Conservation (phyloP, 2,888 invertebrate genomes). For the Sminthurinus aureus region DNA sequence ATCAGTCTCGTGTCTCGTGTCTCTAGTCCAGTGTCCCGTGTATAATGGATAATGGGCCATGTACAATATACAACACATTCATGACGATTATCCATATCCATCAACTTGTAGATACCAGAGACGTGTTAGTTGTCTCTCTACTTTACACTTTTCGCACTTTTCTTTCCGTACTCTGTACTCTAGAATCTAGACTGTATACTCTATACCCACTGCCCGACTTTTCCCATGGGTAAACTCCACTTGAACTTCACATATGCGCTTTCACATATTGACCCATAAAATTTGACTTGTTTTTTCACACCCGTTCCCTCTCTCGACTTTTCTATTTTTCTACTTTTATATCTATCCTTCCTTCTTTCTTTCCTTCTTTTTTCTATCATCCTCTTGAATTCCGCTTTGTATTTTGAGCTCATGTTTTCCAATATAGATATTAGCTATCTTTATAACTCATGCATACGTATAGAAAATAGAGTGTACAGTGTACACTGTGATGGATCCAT, state of each 20-base stretch:
- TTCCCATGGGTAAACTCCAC: constrained; percentile 17
- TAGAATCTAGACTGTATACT: too few relatives aligned
- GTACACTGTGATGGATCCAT: too few relatives aligned
- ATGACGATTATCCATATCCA: neutral
- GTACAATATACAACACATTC: neutral
- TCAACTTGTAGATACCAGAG: neutral
- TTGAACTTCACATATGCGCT: constrained; percentile 18
- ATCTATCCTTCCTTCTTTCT: neutral
- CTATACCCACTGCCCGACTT: neutral
- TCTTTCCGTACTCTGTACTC: neutral
- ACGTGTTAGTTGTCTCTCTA: neutral
- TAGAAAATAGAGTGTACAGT: too few relatives aligned
- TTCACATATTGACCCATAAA: constrained; percentile 26
- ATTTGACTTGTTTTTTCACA: neutral
- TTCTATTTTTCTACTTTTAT: neutral
- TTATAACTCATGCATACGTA: too few relatives aligned
- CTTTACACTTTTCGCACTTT: too few relatives aligned
- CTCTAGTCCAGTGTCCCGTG: too few relatives aligned
- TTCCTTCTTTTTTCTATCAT: neutral
- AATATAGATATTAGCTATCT: too few relatives aligned
- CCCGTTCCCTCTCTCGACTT: neutral
- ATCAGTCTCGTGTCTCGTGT: too few relatives aligned
- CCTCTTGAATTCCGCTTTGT: neutral
- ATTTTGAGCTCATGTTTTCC: neutral
- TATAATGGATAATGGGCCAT: neutral